phyloP scores from a whole-genome alignment of 1,140 invertebrate genomes.

The Papilio aristodemus region DNA sequence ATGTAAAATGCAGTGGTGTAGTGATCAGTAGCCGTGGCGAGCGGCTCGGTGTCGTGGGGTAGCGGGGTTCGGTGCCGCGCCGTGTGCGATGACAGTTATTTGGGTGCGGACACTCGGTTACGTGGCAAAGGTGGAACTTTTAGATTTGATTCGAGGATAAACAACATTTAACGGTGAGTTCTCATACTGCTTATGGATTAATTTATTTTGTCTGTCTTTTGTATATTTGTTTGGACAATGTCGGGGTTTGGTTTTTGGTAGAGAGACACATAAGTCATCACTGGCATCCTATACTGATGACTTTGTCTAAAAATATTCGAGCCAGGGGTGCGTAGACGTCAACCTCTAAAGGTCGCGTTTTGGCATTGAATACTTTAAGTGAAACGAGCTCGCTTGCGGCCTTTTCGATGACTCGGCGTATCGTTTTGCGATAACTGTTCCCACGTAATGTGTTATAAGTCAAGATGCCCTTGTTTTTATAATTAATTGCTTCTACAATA shows the following conservation, averaged over 20 bases:
- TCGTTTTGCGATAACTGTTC: background rate
- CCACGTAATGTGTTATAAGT: background rate
- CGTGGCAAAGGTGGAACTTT: conserved; percentile 33
- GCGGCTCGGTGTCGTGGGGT: background rate
- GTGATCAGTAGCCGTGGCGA: conserved; percentile 4
- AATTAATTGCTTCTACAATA: conserved; percentile 9
- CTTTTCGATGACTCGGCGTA: background rate
- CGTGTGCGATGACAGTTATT: conserved; percentile 49
- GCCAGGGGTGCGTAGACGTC: background rate
- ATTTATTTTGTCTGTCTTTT: too few relatives aligned
- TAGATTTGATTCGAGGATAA: conserved; percentile 31
- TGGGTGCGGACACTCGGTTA: conserved; percentile 48
- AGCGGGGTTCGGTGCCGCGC: conserved; percentile 35
- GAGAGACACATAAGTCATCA: too few relatives aligned
- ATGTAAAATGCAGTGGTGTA: conserved; percentile 10
- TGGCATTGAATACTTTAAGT: background rate
- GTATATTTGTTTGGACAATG: too few relatives aligned
- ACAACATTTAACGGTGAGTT: conserved; percentile 41
- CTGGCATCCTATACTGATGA: too few relatives aligned
- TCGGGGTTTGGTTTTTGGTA: too few relatives aligned
- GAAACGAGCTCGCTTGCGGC: background rate
- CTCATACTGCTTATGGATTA: too few relatives aligned
- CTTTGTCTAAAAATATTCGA: too few relatives aligned
- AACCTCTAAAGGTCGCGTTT: background rate
- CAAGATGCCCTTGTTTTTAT: conserved; percentile 7